A percentile compares a stretch with the other conserved stretches of the same genome.
phyloP scores from a whole-genome alignment of 2,797 vertebrate genomes.

The Remorina albescens region DNA sequence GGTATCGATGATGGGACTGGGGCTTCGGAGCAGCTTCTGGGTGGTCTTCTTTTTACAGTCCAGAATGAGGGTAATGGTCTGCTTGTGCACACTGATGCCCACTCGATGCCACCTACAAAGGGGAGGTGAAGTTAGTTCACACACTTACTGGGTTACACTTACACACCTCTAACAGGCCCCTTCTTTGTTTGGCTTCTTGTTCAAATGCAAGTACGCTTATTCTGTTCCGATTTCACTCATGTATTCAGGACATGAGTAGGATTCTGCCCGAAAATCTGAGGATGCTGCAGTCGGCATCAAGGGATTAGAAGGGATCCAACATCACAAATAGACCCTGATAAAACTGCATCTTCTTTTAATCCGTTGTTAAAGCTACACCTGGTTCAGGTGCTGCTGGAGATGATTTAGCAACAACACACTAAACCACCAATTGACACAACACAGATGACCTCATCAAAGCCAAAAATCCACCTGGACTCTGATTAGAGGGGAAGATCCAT shows the following conservation, averaged over 20 bases:
- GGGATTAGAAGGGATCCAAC: slow-evolving; percentile 18
- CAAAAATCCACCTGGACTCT: slow-evolving; percentile 33
- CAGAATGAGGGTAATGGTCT: slow-evolving; percentile 94
- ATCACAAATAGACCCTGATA: not conserved
- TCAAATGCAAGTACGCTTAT: slow-evolving; percentile 40
- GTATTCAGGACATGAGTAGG: not conserved
- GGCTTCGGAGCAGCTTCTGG: slow-evolving; percentile 89
- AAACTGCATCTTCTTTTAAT: not conserved
- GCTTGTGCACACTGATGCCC: slow-evolving; percentile 94
- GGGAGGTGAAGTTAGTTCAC: slow-evolving; percentile 53
- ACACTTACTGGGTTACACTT: slow-evolving; percentile 58
- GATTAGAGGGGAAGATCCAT: slow-evolving; percentile 33
- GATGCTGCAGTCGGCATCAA: not conserved
- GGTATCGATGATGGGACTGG: slow-evolving; percentile 92
- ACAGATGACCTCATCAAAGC: slow-evolving; percentile 18
- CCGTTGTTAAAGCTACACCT: slow-evolving; percentile 16
- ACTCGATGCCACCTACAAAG: slow-evolving; percentile 93
- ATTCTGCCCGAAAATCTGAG: not conserved
- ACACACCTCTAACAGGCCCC: not conserved
- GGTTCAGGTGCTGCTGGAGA: slow-evolving; percentile 21
- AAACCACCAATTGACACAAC: slow-evolving; percentile 1
- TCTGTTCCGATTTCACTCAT: slow-evolving; percentile 5
- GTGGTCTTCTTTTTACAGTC: slow-evolving; percentile 96
- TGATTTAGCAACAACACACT: too few species aligned
- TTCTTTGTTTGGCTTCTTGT: slow-evolving; percentile 32